Base-by-base conservation (phyloP, 1,140 invertebrate species). In the Eulimnadia texana region DNA sequence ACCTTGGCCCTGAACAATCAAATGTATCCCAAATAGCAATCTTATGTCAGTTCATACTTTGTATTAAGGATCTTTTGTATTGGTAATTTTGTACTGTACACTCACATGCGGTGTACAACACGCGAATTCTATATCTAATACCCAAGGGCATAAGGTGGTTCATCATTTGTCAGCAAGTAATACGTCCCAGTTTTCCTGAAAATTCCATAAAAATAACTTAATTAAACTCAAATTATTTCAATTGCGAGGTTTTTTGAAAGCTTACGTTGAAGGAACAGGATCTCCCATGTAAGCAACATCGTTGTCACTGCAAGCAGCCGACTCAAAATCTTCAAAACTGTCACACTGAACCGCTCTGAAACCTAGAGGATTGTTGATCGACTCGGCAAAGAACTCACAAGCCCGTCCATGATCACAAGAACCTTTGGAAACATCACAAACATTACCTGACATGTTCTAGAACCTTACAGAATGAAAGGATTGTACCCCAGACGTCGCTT, bases 311-410 rank as follows among this genome's bases (percentile, higher is more conserved):
- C 60, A 61, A 24, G 20, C 6, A 19, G 50, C 60, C 16, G 49
- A 29, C n/a, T 33, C n/a, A 33, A n/a, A 61, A 27, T 3, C 51
- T 23, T 52, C 60, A 27, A 27, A 61, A 23, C 50, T 53, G 1
- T 52, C 60, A 42, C 86, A 90, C 0, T 77, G 77, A 68, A 78
- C 84, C 0, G 80, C 83, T 73, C 81, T 85, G 68, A 91, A 90
- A 0, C 87, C 88, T 0, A 73, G 50, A 9, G 76, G 64, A 0
- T 20, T 33, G 55, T 76, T 81, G 25, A 90, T 83, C 0, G 86
- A 88, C 68, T 90, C 86, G 0, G 82, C 82, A 65, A 80, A 91
- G 63, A 85, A 86, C 3, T 72, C 65, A 0, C 82, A 79, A 0
- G 85, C 80, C 62, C 84, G 72, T 27, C 79, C 77, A 66, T 88